Base-by-base conservation (phyloP, 2,797 vertebrate genomes). In the Typhlichthys eigenmanni region DNA sequence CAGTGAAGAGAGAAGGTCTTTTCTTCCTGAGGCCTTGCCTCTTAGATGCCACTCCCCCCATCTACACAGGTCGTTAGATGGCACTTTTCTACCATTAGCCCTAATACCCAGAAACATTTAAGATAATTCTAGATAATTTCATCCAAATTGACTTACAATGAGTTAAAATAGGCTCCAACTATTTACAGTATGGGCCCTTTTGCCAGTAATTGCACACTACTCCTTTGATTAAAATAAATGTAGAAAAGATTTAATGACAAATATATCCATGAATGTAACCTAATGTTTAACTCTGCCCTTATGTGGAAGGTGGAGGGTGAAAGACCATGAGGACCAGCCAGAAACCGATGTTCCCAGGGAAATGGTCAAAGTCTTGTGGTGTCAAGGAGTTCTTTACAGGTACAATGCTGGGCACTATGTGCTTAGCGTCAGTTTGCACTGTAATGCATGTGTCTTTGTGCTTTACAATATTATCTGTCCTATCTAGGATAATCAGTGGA, bases 21-120 rank as follows among this genome's bases (percentile, higher is more conserved):
- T 0, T 55, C 88, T 96, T 68, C 94, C 95, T 61, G 76, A 61
- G 69, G 84, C 93, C 16, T 84, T 96, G 69, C 88, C 89, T 2
- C 90, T 97, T 55, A 93, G 86, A 47, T 98, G 96, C 80, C 74
- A 81, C 52, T 90, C 88, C 1, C 94, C 95, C 72, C 95, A 97
- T 70, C 74, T 92, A 72, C 96, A 98, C 89, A 96, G 95, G 96
- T 96, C 67, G 24, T 24, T 24, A 24, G 24, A 24, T 24, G 24
- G 24, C 24, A 24, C 24, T 24, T 24, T 24, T 24, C 24, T 24
- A 24, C 24, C 24, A 24, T 24, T 3, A 24, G 2, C 24, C 3
- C 3, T 24, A 24, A 24, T 24, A 24, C 24, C 24, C 24, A 24
- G 24, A 24, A 3, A 24, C 24, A 24, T 24, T 24, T 24, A 24